Evolutionary conservation across 2,797 vertebrate genomes (phyloP).

Genomic region (Acipenser ruthenus): DNA sequence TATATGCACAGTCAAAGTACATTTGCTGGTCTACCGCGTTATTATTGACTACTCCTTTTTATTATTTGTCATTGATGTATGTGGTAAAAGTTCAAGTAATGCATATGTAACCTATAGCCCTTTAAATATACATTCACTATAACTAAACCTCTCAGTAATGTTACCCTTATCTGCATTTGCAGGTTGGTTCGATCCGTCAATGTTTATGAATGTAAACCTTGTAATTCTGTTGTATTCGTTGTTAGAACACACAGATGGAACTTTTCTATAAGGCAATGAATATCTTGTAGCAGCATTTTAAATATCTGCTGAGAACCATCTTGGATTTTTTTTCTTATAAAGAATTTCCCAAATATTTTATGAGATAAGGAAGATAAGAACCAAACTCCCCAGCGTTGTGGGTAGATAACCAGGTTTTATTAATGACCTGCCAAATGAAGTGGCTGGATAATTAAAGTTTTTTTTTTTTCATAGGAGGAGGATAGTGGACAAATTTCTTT

Average conservation of each 20-base stretch:
- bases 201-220: constrained; percentile 32
- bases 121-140: constrained; percentile 48
- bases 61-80: constrained; percentile 57
- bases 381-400: constrained; percentile 63
- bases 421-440: constrained; percentile 94
- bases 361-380: constrained; percentile 79
- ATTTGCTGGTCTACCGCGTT: constrained; percentile 36
- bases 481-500: constrained; percentile 90
- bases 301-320: constrained; percentile 67
- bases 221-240: constrained; percentile 33
- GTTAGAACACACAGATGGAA: constrained; percentile 29
- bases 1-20: constrained; percentile 44
- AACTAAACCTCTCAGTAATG: constrained; percentile 43
- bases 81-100: constrained; percentile 49
- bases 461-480: constrained; percentile 57
- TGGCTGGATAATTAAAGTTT: constrained; percentile 93
- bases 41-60: constrained; percentile 47
- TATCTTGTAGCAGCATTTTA: constrained; percentile 57
- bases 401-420: constrained; percentile 95
- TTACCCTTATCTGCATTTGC: constrained; percentile 61
- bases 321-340: constrained; percentile 70
- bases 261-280: constrained; percentile 57
- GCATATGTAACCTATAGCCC: constrained; percentile 43
- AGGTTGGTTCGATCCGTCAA: constrained; percentile 59
- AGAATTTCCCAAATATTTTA: constrained; percentile 85